A percentile compares a stretch with the other conserved stretches of the same genome.
Evolutionary conservation across 2,888 invertebrate genomes (phyloP).

Genomic region (Microplitis manilae): DNA sequence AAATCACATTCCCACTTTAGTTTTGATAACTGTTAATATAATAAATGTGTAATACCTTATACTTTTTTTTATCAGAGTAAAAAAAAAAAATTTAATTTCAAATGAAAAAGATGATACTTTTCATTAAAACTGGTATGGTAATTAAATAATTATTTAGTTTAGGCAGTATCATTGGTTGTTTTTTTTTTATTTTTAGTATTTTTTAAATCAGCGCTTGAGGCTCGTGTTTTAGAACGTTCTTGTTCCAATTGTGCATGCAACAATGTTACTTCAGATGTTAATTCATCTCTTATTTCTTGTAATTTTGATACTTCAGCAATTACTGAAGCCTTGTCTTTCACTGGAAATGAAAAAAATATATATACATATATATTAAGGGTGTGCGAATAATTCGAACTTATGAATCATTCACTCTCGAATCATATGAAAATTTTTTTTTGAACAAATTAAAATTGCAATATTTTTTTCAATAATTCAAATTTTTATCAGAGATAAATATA

Average conservation of each 20-base stretch:
- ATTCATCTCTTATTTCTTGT: slow-evolving; percentile 80
- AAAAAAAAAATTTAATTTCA: not conserved
- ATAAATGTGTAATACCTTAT: not conserved
- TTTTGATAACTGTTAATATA: not conserved
- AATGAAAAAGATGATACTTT: too few relatives aligned
- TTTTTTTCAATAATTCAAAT: too few relatives aligned
- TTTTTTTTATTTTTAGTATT: slow-evolving; percentile 68
- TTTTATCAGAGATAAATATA: too few relatives aligned
- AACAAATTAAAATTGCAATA: too few relatives aligned
- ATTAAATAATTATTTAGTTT: slow-evolving; percentile 42
- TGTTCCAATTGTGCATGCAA: slow-evolving; percentile 83
- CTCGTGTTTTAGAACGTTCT: slow-evolving; percentile 80
- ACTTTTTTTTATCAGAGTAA: not conserved
- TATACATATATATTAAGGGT: too few relatives aligned
- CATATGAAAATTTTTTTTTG: too few relatives aligned
- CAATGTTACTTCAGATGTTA: slow-evolving; percentile 80
- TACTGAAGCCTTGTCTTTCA: slow-evolving; percentile 86
- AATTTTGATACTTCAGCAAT: slow-evolving; percentile 82
- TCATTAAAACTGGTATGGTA: not conserved
- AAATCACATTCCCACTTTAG: not conserved
- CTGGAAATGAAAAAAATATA: slow-evolving; percentile 70
- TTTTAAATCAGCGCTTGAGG: slow-evolving; percentile 75
- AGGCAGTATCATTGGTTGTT: slow-evolving; percentile 65
- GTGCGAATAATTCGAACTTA: too few relatives aligned
- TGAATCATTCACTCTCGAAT: not conserved